Evolutionary conservation across 2,797 vertebrate species (phyloP).

Genomic region (Cheirogaleus major): DNA sequence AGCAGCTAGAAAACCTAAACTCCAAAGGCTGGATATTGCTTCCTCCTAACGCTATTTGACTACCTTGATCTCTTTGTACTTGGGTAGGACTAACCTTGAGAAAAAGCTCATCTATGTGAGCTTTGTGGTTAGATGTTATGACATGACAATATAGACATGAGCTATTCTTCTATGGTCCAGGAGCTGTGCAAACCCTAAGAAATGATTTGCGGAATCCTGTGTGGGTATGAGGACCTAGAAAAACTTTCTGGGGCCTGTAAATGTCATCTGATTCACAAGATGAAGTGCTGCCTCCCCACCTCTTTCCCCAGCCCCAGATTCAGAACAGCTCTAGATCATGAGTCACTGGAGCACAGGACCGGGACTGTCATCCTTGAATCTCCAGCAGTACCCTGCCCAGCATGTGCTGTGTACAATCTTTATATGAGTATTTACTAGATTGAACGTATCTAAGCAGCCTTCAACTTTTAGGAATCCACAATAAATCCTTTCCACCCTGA

Average conservation of each 20-base stretch:
- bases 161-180: neutral
- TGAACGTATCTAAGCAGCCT: neutral
- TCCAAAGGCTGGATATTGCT: neutral
- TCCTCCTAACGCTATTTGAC: neutral
- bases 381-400: neutral
- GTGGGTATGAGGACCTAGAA: neutral
- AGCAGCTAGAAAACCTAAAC: conserved; percentile 20
- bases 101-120: neutral
- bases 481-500: neutral
- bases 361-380: neutral
- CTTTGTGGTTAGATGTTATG: neutral
- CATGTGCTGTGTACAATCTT: neutral
- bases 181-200: neutral
- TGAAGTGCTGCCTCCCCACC: neutral
- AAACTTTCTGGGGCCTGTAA: neutral
- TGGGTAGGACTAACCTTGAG: neutral
- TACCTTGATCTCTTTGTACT: neutral
- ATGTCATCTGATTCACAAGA: neutral
- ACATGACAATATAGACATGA: neutral
- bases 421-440: neutral
- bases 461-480: neutral
- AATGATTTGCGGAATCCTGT: neutral
- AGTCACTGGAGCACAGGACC: neutral
- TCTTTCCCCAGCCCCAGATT: neutral
- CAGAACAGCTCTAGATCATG: neutral